These are phyloP conservation scores for Hipparchia semele DNA, from an alignment of 2,888 invertebrate species.

Conservation along the genomic window DNA sequence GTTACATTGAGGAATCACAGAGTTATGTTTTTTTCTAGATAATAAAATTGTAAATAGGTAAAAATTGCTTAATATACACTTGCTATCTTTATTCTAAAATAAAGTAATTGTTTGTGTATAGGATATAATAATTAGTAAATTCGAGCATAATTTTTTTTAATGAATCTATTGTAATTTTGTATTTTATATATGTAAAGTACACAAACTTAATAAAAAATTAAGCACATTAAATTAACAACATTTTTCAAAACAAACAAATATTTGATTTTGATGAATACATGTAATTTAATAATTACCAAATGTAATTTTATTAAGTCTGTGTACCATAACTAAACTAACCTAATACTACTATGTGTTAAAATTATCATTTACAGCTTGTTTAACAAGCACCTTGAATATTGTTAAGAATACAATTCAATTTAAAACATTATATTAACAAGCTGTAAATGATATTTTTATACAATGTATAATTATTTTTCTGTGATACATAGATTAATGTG, in stretches of 20 bases:
- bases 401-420: too few species aligned
- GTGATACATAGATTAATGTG: constrained; percentile 78
- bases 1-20: constrained; percentile 29
- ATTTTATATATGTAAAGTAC: constrained; percentile 16
- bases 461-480: constrained; percentile 76
- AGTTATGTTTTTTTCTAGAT: constrained; percentile 34
- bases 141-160: not conserved
- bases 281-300: not conserved
- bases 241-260: not conserved
- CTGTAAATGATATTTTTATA: constrained; percentile 37
- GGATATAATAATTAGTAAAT: constrained; percentile 13
- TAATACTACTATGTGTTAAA: constrained; percentile 32
- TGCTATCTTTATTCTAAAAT: constrained; percentile 37
- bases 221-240: not conserved
- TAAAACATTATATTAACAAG: not conserved
- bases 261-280: not conserved
- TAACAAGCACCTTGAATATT: not conserved
- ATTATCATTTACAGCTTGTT: constrained; percentile 28
- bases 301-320: constrained; percentile 22
- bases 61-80: constrained; percentile 38
- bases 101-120: constrained; percentile 35
- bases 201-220: constrained; percentile 4
- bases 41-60: constrained; percentile 35
- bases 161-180: constrained; percentile 6
- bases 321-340: constrained; percentile 33